Percentiles rank a stretch among this genome's conserved stretches.
phyloP scores from a whole-genome alignment of 2,113 vertebrate genomes.

The Lagenorhynchus albirostris region DNA sequence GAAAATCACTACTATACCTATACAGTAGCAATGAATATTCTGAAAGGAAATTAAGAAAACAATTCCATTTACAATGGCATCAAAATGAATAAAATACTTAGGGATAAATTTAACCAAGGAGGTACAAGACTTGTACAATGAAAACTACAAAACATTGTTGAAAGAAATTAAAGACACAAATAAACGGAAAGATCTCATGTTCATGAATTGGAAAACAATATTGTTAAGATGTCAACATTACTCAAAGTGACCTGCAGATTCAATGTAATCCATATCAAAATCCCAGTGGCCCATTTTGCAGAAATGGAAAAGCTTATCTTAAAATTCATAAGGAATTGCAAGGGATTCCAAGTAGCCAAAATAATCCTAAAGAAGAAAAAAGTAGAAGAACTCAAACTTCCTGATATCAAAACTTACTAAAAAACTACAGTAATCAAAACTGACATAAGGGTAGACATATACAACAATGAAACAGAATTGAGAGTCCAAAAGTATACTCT shows the following conservation, averaged over 20 bases:
- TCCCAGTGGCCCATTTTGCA: not conserved
- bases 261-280: not conserved
- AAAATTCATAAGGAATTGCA: constrained; percentile 1
- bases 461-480: not conserved
- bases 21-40: too few relatives aligned
- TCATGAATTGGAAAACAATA: not conserved
- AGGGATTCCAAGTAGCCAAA: not conserved
- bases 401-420: not conserved
- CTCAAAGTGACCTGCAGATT: not conserved
- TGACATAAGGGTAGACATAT: not conserved
- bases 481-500: not conserved
- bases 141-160: not conserved
- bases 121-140: not conserved
- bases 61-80: not conserved
- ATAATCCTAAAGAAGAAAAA: constrained; percentile 1
- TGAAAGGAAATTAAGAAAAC: too few relatives aligned
- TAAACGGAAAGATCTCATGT: not conserved
- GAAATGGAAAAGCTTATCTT: not conserved
- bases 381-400: not conserved
- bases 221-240: not conserved
- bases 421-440: not conserved
- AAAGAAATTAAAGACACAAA: not conserved
- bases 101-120: not conserved
- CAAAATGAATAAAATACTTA: not conserved
- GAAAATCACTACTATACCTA: too few relatives aligned